Evolutionary conservation across 2,797 vertebrate species (phyloP).

Genomic region (Tapera naevia): DNA sequence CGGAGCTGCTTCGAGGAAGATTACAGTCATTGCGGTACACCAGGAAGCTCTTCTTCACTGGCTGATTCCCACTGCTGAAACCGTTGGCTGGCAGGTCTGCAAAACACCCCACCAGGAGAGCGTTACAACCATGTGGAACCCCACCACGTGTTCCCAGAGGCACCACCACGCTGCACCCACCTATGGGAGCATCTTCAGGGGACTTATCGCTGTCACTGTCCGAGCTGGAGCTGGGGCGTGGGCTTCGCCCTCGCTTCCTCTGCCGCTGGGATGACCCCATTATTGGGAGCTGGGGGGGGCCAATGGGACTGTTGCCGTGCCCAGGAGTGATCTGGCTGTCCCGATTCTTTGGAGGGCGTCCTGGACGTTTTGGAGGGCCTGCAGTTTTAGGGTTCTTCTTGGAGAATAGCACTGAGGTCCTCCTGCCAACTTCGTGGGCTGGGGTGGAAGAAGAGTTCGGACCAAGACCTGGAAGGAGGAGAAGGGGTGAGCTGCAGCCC

Average conservation of each 20-base stretch:
- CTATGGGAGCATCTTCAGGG: constrained; percentile 87
- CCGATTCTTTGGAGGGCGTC: constrained; percentile 95
- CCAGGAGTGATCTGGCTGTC: constrained; percentile 83
- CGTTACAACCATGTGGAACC: neutral
- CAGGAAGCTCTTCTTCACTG: constrained; percentile 96
- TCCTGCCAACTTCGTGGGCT: constrained; percentile 94
- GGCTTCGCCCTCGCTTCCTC: constrained; percentile 92
- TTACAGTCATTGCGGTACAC: constrained; percentile 95
- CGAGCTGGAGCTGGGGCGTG: constrained; percentile 91
- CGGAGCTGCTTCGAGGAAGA: constrained; percentile 95
- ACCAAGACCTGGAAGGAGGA: constrained; percentile 80
- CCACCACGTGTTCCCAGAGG: accelerated
- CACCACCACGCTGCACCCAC: constrained; percentile 67
- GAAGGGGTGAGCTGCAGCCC: neutral
- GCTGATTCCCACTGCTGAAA: constrained; percentile 92
- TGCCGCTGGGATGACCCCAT: constrained; percentile 83
- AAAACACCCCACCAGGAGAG: constrained; percentile 1
- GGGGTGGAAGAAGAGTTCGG: constrained; percentile 88
- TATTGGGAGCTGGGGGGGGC: constrained; percentile 92
- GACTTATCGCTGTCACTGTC: constrained; percentile 95
- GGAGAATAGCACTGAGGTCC: constrained; percentile 97
- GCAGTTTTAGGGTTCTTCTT: constrained; percentile 97
- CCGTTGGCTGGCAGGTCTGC: constrained; percentile 94
- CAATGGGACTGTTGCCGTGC: constrained; percentile 87
- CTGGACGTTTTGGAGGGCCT: constrained; percentile 94